Evolutionary conservation across 2,888 invertebrate genomes (phyloP).

Genomic region (Rhaphigaster nebulosa): DNA sequence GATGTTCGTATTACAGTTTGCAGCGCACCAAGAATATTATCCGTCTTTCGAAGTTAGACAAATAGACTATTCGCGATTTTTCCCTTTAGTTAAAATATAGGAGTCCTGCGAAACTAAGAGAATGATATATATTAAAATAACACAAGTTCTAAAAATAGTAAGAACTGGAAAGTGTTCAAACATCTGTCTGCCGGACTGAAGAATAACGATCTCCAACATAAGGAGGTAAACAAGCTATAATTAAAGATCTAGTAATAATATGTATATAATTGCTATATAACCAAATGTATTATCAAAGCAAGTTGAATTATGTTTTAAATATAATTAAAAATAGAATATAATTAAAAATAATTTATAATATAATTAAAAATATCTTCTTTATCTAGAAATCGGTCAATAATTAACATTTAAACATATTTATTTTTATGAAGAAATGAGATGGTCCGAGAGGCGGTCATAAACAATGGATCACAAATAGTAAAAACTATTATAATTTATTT

Average conservation of each 20-base stretch:
- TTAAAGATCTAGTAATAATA: neutral
- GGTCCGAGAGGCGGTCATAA: no score
- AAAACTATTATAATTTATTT: no score
- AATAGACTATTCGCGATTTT: neutral
- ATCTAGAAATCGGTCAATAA: no score
- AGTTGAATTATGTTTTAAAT: no score
- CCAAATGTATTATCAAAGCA: neutral
- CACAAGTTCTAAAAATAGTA: neutral
- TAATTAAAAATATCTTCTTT: no score
- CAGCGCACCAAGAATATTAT: neutral
- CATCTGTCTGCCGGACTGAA: neutral
- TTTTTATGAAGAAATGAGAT: no score
- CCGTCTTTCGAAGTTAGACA: neutral
- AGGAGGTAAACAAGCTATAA: neutral
- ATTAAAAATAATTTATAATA: no score
- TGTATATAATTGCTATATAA: neutral
- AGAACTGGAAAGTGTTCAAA: constrained; percentile 13
- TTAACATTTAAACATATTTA: no score
- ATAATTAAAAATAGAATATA: no score
- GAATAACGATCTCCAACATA: neutral
- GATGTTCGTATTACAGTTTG: neutral
- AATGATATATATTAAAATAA: constrained; percentile 21
- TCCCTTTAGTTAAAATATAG: neutral
- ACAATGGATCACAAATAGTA: no score
- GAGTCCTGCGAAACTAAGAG: neutral